Percentiles rank a stretch among this genome's conserved stretches.
Conservation (phyloP, 1,140 invertebrate genomes). For the Drosophila mayri region DNA sequence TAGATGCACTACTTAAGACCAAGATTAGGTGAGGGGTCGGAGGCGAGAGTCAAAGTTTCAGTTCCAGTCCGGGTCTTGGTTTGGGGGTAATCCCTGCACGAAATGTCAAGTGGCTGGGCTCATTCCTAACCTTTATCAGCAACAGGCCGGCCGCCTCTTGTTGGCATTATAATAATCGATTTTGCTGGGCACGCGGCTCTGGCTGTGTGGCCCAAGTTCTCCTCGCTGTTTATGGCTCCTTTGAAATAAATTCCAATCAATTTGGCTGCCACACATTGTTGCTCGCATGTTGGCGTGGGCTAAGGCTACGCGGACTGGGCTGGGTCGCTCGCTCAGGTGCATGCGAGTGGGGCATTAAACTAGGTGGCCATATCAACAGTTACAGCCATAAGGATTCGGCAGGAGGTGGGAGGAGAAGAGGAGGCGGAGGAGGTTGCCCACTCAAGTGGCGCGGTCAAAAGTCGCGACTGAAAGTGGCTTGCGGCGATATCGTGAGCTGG, state of each 20-base stretch:
- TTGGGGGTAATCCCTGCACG: slow-evolving; percentile 24
- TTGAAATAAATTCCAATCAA: slow-evolving; percentile 62
- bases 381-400: slow-evolving; percentile 22
- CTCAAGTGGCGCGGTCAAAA: slow-evolving; percentile 59
- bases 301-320: slow-evolving; percentile 17
- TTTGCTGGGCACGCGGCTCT: slow-evolving; percentile 44
- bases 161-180: slow-evolving; percentile 64
- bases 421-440: slow-evolving; percentile 11
- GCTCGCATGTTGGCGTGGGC: slow-evolving; percentile 41
- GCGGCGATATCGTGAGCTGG: slow-evolving; percentile 43
- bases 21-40: slow-evolving; percentile 22
- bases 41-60: neutral
- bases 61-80: slow-evolving; percentile 1
- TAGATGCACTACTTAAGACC: slow-evolving; percentile 10
- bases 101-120: slow-evolving; percentile 40
- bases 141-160: slow-evolving; percentile 48
- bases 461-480: slow-evolving; percentile 49
- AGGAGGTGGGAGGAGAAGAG: neutral
- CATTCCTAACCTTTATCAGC: slow-evolving; percentile 64
- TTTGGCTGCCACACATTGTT: slow-evolving; percentile 57
- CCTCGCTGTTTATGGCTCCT: slow-evolving; percentile 43
- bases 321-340: slow-evolving; percentile 27
- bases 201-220: slow-evolving; percentile 7
- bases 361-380: slow-evolving; percentile 58
- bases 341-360: slow-evolving; percentile 59